Base-by-base conservation (phyloP, 2,888 invertebrate species). In the Bhutanitis thaidina region DNA sequence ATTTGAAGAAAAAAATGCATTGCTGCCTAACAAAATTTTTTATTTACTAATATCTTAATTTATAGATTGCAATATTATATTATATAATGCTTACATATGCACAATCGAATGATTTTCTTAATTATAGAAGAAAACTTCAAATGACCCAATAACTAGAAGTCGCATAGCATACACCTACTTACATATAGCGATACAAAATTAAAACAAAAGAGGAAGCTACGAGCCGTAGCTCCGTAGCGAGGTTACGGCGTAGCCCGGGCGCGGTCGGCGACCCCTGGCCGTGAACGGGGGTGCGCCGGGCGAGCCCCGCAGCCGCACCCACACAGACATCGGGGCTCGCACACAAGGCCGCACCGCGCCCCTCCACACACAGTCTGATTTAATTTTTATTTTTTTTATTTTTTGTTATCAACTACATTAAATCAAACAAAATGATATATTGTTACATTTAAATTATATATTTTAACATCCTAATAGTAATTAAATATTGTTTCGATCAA, bases 201-300 rank as follows among this genome's bases (percentile, higher is more conserved):
- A 71, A 76, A 80, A 81, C 78, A 80, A 80, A 72, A 75, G 74
- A 77, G 79, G 80, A 80, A 79, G 79, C 82, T 84, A 83, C 83
- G 78, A 63, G 60, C 46, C 72, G 76, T 68, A 71, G 71, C 69
- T 67, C 69, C 77, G 83, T 83, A 82, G 85, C 79, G 84, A 69
- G 82, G 80, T 82, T 82, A 84, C 85, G 79, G 48, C 81, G 80
- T 78, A 79, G 86, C 81, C 74, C 80, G 85, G 87, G 85, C 74
- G 80, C 84, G 89, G 87, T 88, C 89, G 87, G 63, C 85, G 88
- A 89, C 87, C 88, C 87, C 88, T 89, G 88, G 89, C 89, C 89
- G 81, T 88, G 88, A 87, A 87, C 87, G 83, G 84, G 85, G 87
- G 85, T 64, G 77, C 66, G 63, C 67, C 58, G 58, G 56, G 58